Percentiles rank a stretch among this genome's conserved stretches.
Conservation (phyloP, 2,113 vertebrate genomes). For the Muntiacus muntjak region DNA sequence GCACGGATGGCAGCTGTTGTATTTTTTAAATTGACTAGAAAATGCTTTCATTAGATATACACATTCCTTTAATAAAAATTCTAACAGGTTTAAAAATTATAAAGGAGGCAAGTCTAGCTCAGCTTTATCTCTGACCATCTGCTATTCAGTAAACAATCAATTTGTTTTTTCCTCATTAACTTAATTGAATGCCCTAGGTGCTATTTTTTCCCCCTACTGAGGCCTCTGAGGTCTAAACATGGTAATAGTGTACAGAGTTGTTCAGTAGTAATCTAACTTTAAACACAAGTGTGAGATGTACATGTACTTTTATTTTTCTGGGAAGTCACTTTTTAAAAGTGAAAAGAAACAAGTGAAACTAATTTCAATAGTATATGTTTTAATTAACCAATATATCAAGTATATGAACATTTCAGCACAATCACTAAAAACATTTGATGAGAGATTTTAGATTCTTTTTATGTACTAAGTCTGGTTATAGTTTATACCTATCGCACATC, state of each 20-base stretch:
- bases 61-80: conserved; percentile 15
- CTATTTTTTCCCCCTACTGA: background rate
- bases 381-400: background rate
- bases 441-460: background rate
- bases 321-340: background rate
- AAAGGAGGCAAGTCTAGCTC: background rate
- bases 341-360: background rate
- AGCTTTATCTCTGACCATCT: background rate
- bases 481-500: background rate
- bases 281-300: background rate
- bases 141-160: background rate
- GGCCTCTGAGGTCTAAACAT: background rate
- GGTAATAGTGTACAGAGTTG: background rate
- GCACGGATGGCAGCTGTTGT: background rate
- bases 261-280: background rate
- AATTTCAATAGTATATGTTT: background rate
- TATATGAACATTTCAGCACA: background rate
- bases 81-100: background rate
- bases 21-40: conserved; percentile 1
- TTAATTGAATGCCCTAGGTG: background rate
- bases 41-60: background rate
- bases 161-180: background rate
- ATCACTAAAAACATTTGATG: background rate
- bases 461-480: background rate
- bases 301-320: background rate